Base-by-base conservation (phyloP, 1,140 invertebrate genomes). In the Camponotus vicinus region DNA sequence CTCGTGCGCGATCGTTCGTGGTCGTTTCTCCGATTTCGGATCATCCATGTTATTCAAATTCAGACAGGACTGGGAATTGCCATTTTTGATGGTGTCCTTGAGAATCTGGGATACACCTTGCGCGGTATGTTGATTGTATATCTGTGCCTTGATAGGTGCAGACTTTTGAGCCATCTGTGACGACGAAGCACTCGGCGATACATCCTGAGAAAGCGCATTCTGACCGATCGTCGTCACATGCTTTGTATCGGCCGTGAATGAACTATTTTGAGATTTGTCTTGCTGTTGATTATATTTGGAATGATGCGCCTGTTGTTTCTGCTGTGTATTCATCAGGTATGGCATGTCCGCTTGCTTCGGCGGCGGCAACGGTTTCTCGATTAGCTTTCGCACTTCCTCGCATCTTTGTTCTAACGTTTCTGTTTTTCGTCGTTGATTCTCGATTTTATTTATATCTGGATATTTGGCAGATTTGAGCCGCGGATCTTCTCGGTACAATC, bases 381-480 rank as follows among this genome's bases (percentile, higher is more conserved):
- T 95, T 0, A 95, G 59, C 52, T 95, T 95, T 0, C 94, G 85
- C 5, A 94, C 94, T 13, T 95, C 94, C 4, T 95, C 94, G 21
- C 86, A 91, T 64, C 94, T 91, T 27, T 94, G 92, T 32, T 95
- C 93, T 3, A 92, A 66, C 5, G 86, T 87, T 32, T 95, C 94
- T 5, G 89, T 83, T 55, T 94, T 94, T 11, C 91, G 85, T 18
- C 90, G 83, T 40, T 89, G 90, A 27, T 88, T 82, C 45, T 92
- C 89, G 0, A 89, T 59, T 45, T 87, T 88, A 8, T 80, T 83
- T 3, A 84, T 80, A 7, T 94, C 93, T 0, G 82, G 21, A 42
- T 94, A 93, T 0, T 89, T 87, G 0, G 89, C 55, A 0, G 86
- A 45, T n/a, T 93, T 92, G n/a, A 93, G 90, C 42, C 93, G 87